Conservation (phyloP, 2,888 invertebrate genomes). For the Melipona bicolor region DNA sequence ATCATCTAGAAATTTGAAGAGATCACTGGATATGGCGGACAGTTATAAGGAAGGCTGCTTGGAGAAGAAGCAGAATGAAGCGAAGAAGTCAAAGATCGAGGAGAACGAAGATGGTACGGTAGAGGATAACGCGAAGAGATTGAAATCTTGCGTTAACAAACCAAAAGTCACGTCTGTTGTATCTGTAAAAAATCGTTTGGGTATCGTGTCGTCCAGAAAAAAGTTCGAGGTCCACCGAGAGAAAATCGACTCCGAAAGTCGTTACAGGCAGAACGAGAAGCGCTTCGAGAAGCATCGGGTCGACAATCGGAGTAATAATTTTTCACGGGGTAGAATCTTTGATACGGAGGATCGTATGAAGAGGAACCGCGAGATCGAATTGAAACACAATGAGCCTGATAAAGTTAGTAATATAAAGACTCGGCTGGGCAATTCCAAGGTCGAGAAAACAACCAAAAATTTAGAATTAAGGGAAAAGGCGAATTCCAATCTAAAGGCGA, state of each 20-base stretch:
- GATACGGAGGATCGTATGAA: conserved; percentile 55
- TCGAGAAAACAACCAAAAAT: conserved; percentile 59
- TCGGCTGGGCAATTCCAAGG: conserved; percentile 62
- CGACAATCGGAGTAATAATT: conserved; percentile 64
- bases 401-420: conserved; percentile 60
- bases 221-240: conserved; percentile 74
- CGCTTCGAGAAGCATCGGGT: conserved; percentile 63
- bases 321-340: conserved; percentile 56
- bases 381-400: conserved; percentile 46
- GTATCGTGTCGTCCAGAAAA: conserved; percentile 72
- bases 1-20: conserved; percentile 52
- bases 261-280: conserved; percentile 63
- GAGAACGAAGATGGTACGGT: conserved; percentile 80
- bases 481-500: conserved; percentile 31
- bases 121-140: conserved; percentile 60
- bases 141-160: conserved; percentile 79
- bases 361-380: conserved; percentile 47
- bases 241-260: conserved; percentile 48
- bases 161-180: conserved; percentile 81
- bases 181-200: conserved; percentile 79
- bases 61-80: conserved; percentile 75
- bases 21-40: conserved; percentile 54
- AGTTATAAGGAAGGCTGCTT: conserved; percentile 79
- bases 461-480: conserved; percentile 61
- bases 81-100: conserved; percentile 49